These are phyloP conservation scores for Ceuthmochares aereus DNA, from an alignment of 2,113 vertebrate species.

Conservation along the genomic window DNA sequence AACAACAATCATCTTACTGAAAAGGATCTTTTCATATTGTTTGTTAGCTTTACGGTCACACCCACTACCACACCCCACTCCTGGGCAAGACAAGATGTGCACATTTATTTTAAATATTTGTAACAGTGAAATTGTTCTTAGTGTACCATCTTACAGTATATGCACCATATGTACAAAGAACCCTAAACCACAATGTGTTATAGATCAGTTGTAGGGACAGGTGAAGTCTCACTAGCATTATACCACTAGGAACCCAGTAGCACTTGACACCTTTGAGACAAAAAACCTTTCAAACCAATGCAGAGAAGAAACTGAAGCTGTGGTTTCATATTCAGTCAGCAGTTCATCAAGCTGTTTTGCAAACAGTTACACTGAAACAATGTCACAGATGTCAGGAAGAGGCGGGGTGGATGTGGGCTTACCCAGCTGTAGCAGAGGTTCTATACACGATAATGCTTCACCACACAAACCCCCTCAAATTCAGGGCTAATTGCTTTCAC, in stretches of 20 bases:
- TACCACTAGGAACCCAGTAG: not conserved
- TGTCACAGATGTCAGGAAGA: not conserved
- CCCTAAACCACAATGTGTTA: not conserved
- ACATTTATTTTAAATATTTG: not conserved
- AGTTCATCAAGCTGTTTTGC: not conserved
- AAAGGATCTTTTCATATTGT: not conserved
- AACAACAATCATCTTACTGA: not conserved
- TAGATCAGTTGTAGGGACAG: not conserved
- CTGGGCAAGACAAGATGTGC: not conserved
- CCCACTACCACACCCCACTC: not conserved
- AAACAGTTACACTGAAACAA: not conserved
- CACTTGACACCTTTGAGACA: not conserved
- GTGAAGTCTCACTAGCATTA: not conserved
- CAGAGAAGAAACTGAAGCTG: not conserved
- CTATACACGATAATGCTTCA: accelerated
- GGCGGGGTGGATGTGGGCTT: not conserved
- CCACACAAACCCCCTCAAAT: not conserved
- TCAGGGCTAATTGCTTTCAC: not conserved
- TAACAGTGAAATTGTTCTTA: not conserved
- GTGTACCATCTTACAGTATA: not conserved
- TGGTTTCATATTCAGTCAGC: not conserved
- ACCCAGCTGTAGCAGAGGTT: not conserved
- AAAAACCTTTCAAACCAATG: not conserved
- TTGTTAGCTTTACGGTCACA: not conserved
- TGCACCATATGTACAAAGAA: not conserved